Evolutionary conservation across 2,888 invertebrate species (phyloP).

Genomic region (Tachystola acroxantha): DNA sequence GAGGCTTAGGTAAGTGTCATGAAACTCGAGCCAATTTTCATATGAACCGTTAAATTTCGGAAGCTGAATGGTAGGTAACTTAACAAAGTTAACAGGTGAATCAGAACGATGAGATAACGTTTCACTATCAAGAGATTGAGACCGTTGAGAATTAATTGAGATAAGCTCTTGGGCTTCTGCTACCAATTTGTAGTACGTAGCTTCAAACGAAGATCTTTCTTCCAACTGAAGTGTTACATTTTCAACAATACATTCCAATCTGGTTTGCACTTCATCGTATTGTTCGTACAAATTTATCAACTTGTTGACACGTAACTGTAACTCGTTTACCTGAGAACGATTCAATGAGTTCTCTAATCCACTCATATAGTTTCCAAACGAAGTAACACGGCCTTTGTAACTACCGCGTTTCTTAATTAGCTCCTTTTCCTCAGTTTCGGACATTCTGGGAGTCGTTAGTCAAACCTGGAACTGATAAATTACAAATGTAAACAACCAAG

Average conservation of each 20-base stretch:
- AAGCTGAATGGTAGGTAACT: slow-evolving; percentile 21
- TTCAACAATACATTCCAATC: slow-evolving; percentile 15
- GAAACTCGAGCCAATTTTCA: slow-evolving; percentile 23
- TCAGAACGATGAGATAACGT: no score
- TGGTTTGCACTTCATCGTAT: slow-evolving; percentile 19
- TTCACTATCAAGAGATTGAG: neutral
- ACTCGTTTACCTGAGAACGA: slow-evolving; percentile 11
- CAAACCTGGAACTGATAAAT: no score
- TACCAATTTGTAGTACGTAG: neutral
- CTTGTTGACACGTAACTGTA: slow-evolving; percentile 16
- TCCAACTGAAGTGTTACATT: slow-evolving; percentile 4
- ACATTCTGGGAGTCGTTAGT: no score
- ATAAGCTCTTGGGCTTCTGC: neutral
- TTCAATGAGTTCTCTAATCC: no score
- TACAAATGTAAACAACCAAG: no score
- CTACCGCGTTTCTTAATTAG: slow-evolving; percentile 2
- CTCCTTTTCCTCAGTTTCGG: neutral
- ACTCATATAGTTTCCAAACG: slow-evolving; percentile 9
- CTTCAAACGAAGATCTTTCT: neutral
- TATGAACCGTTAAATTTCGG: slow-evolving; percentile 19
- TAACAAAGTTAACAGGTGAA: slow-evolving; percentile 7
- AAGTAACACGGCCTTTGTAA: slow-evolving; percentile 11
- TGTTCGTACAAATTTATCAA: slow-evolving; percentile 14
- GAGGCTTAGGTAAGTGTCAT: slow-evolving; percentile 18
- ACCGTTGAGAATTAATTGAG: neutral